Conservation (phyloP, 2,113 vertebrate genomes). For the Festucalex cinctus region DNA sequence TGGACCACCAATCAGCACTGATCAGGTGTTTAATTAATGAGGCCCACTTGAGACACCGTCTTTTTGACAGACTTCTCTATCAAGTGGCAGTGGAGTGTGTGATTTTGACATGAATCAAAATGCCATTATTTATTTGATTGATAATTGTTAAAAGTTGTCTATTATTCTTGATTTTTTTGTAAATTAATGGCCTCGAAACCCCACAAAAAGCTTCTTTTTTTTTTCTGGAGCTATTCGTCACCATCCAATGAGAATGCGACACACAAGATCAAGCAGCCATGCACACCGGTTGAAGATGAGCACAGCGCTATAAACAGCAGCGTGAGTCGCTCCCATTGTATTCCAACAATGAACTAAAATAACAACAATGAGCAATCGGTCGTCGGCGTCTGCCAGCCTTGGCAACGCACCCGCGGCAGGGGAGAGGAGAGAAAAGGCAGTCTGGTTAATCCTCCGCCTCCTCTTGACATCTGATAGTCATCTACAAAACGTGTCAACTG, state of each 20-base stretch:
- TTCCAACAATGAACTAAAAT: neutral
- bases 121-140: too few species aligned
- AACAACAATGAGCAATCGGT: constrained; percentile 9
- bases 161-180: too few species aligned
- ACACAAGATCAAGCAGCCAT: neutral
- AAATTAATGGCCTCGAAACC: too few species aligned
- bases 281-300: neutral
- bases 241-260: neutral
- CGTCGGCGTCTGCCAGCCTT: constrained; percentile 23
- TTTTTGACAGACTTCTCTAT: neutral
- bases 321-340: neutral
- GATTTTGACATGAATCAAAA: neutral
- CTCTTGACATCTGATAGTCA: constrained; percentile 29
- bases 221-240: neutral
- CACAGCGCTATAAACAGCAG: neutral
- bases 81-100: too few species aligned
- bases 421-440: constrained; percentile 16
- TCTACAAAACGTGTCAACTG: constrained; percentile 20
- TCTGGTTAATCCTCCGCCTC: constrained; percentile 13
- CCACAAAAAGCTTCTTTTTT: neutral
- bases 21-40: neutral
- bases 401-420: constrained; percentile 5
- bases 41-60: neutral
- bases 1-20: neutral
- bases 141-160: too few species aligned